phyloP scores from a whole-genome alignment of 2,888 invertebrate species.

The Linyphia triangularis region DNA sequence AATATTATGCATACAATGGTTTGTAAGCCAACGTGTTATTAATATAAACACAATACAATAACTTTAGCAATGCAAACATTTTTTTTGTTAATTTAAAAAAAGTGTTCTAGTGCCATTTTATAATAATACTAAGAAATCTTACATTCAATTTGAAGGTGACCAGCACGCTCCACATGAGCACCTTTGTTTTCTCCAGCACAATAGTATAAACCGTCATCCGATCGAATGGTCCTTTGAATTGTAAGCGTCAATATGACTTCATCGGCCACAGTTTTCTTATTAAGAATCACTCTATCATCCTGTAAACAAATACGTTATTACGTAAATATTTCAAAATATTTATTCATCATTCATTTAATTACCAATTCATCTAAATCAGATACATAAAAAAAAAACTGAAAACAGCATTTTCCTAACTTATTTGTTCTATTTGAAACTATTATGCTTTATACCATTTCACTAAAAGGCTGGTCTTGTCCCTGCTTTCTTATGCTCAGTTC shows the following conservation, averaged over 20 bases:
- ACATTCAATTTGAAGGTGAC: slow-evolving; percentile 79
- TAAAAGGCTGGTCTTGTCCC: slow-evolving; percentile 81
- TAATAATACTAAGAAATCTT: slow-evolving; percentile 51
- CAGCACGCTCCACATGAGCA: slow-evolving; percentile 76
- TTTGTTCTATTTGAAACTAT: too few species aligned
- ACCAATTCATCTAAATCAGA: not conserved
- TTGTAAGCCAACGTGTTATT: too few species aligned
- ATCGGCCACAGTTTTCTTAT: slow-evolving; percentile 63
- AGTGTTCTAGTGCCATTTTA: too few species aligned
- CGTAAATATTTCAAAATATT: not conserved
- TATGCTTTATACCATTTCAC: slow-evolving; percentile 49
- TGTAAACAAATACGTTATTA: slow-evolving; percentile 10
- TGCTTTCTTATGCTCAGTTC: slow-evolving; percentile 90
- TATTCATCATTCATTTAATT: not conserved
- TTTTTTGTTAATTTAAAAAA: too few species aligned
- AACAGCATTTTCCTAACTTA: too few species aligned
- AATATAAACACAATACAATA: not conserved
- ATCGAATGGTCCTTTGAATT: slow-evolving; percentile 84
- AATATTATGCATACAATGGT: too few species aligned
- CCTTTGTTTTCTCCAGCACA: slow-evolving; percentile 87
- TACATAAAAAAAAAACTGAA: not conserved
- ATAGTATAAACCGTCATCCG: slow-evolving; percentile 93
- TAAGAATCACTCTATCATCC: slow-evolving; percentile 75
- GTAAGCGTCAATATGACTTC: slow-evolving; percentile 82
- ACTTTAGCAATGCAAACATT: not conserved